Conservation (phyloP, 2,113 vertebrate genomes). For the Mormyrus iriodes region DNA sequence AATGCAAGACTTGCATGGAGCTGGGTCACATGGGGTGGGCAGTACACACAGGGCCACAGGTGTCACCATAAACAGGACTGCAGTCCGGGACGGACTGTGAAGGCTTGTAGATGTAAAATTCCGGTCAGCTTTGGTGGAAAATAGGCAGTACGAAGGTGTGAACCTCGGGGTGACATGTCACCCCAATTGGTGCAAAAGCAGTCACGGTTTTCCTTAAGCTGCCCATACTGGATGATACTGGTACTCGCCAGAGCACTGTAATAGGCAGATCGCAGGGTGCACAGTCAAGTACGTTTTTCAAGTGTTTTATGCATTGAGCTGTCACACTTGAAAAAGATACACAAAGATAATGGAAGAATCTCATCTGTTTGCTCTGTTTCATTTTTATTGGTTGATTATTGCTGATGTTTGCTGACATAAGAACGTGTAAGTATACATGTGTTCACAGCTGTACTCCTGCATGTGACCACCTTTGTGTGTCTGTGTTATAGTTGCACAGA, state of each 20-base stretch:
- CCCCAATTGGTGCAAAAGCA: no score
- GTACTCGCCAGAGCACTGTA: background rate
- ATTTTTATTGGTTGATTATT: background rate
- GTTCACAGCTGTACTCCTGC: background rate
- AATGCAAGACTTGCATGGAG: background rate
- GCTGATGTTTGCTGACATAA: background rate
- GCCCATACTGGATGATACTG: background rate
- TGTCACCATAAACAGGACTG: background rate
- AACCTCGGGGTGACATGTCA: no score
- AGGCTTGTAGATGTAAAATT: background rate
- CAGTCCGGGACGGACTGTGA: background rate
- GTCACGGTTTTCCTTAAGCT: no score
- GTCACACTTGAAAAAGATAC: background rate
- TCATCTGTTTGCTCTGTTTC: background rate
- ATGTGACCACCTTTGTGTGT: background rate
- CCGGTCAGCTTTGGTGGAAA: background rate
- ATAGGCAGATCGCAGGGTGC: background rate
- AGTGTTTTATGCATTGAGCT: background rate
- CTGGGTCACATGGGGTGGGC: background rate
- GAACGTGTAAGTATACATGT: background rate
- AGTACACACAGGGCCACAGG: background rate
- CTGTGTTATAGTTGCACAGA: slow-evolving; percentile 25
- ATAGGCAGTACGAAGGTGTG: no score
- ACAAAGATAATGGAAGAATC: background rate
- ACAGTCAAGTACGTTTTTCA: background rate